Base-by-base conservation (phyloP, 2,797 vertebrate species). In the Menidia menidia region DNA sequence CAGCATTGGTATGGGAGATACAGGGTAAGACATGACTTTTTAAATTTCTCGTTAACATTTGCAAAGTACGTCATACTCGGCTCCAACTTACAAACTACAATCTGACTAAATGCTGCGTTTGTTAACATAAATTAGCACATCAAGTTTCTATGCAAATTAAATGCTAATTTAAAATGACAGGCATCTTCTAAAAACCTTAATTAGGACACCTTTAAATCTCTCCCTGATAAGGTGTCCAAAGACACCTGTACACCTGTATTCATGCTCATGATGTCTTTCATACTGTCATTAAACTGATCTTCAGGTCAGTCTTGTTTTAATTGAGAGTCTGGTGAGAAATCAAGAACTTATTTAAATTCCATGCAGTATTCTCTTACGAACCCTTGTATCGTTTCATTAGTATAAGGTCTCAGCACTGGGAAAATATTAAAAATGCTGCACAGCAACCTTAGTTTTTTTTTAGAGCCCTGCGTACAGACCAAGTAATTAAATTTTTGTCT, bases 391-490 rank as follows among this genome's bases (percentile, higher is more conserved):
- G 18, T 43, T 11, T 33, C 45, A 42, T 4, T 14, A 25, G 11
- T 14, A 33, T 51, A 18, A 33, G 12, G 30, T 15, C 15, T 66
- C 44, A 41, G n/a, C 14, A 25, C 56, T 45, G 32, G 15, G 13
- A 41, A 71, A 41, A 54, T 25, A 74, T 68, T 68, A 63, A 32
- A 32, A 32, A 64, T 70, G 43, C 32, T 41, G 0, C 53, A 54
- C 42, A 32, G 35, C 45, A 50, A 56, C 64, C 18, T 64, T 18
- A 52, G 68, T 66, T 52, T 64, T 14, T 16, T 44, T 73, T 64
- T 55, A 61, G 7, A 39, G 42, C 14, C 70, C 80, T 45, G 53
- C 19, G 61, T 77, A 82, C 62, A 73, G 57, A 66, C 15, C 54
- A 63, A 60, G 68, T 4, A 64, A 64, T 74, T 19, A 3, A 7